Evolutionary conservation across 2,797 vertebrate species (phyloP).

Genomic region (Cyclopterus lumpus): DNA sequence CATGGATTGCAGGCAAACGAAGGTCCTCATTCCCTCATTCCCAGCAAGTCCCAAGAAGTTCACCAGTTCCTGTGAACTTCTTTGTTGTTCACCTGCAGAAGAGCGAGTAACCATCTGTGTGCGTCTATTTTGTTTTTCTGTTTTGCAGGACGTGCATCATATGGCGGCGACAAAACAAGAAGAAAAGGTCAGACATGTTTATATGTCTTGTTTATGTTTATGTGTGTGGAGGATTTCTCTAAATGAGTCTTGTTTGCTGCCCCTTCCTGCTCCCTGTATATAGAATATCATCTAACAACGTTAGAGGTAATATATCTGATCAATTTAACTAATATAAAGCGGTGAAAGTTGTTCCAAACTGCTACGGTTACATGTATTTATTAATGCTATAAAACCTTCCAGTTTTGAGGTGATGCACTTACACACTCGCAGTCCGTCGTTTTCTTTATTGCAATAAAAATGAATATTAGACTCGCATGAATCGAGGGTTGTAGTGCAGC

Average conservation of each 20-base stretch:
- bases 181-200: background rate
- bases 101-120: background rate
- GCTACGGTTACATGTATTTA: no score
- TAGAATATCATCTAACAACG: background rate
- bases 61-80: no score
- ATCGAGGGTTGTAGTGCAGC: rapidly evolving
- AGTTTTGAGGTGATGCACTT: background rate
- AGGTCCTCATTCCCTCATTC: background rate
- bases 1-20: background rate
- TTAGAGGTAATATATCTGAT: background rate
- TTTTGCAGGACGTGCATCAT: conserved; percentile 6
- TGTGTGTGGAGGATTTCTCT: background rate
- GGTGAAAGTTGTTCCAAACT: background rate
- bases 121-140: background rate
- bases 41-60: no score
- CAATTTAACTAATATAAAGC: background rate
- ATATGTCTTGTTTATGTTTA: no score
- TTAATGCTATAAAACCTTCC: background rate
- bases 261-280: background rate
- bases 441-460: background rate
- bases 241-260: background rate
- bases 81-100: background rate
- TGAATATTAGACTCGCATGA: background rate
- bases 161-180: rapidly evolving
- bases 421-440: background rate